Evolutionary conservation across 2,888 invertebrate genomes (phyloP).

Genomic region (Drosophila lutescens): DNA sequence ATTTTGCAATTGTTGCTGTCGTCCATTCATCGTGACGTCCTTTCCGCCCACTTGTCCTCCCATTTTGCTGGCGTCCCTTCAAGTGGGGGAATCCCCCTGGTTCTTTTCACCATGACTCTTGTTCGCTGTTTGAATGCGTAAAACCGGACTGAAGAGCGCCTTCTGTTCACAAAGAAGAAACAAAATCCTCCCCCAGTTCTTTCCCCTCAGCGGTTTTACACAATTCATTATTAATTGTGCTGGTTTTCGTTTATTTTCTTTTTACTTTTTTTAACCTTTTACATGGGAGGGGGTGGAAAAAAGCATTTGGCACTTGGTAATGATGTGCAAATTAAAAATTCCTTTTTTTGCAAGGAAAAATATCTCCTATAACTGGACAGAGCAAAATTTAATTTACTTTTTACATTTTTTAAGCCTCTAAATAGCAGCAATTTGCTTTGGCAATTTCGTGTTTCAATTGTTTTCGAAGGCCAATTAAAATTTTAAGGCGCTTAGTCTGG

Average conservation of each 20-base stretch:
- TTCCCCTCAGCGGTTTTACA: slow-evolving; percentile 62
- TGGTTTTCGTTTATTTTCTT: slow-evolving; percentile 51
- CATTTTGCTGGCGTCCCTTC: slow-evolving; percentile 9
- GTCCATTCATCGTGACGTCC: slow-evolving; percentile 60
- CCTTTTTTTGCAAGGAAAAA: slow-evolving; percentile 36
- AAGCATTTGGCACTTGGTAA: slow-evolving; percentile 43
- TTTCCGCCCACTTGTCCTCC: slow-evolving; percentile 11
- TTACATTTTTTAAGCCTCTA: slow-evolving; percentile 16
- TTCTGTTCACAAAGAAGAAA: not conserved
- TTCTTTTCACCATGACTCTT: slow-evolving; percentile 4
- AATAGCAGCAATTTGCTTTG: slow-evolving; percentile 33
- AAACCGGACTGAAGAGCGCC: slow-evolving; percentile 49
- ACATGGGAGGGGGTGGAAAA: slow-evolving; percentile 39
- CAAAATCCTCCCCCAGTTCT: not conserved
- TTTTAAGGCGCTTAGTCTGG: slow-evolving; percentile 57
- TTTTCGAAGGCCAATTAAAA: slow-evolving; percentile 70
- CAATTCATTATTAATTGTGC: slow-evolving; percentile 81
- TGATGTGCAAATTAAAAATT: slow-evolving; percentile 76
- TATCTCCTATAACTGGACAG: not conserved
- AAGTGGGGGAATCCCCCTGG: slow-evolving; percentile 31
- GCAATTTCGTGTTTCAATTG: slow-evolving; percentile 66
- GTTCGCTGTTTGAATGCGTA: slow-evolving; percentile 62
- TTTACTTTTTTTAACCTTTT: slow-evolving; percentile 61
- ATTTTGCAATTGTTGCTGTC: slow-evolving; percentile 56
- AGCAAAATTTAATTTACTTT: slow-evolving; percentile 55